Base-by-base conservation (phyloP, 1,140 invertebrate genomes). In the Ips typographus region DNA sequence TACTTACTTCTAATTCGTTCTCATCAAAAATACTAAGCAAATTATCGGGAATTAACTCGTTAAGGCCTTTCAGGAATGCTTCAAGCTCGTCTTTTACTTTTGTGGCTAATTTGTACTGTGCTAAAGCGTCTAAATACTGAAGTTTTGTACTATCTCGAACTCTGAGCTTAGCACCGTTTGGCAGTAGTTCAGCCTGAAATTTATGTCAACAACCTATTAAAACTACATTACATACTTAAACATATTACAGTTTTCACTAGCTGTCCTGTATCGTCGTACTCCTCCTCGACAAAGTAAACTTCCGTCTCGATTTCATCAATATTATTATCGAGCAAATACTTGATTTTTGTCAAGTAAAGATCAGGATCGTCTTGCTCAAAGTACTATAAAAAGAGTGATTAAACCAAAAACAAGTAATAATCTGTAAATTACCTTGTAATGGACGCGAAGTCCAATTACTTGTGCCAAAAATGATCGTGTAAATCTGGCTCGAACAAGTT, bases 291-390 rank as follows among this genome's bases (percentile, higher is more conserved):
- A 80, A 96, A 97, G 78, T 86, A 91, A 55, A 96, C 80, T 77
- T 96, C 94, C 83, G 95, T 89, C 53, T 92, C 91, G 59, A 81
- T 80, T 51, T 83, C 79, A 78, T 88, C 86, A 44, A 96, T 88
- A 82, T 96, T 91, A 72, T 95, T 94, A 74, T 96, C 94, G 64
- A 95, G 81, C 60, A 98, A 92, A 80, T 94, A 96, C 78, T 94
- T 94, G 8, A 98, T 90, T 84, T 97, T 97, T 7, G 90, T 90
- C 60, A 95, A 83, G 80, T 95, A 97, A 39, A 97, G 82, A 80
- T 96, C 94, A 0, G 95, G 95, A 82, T 97, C 95, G 78, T 98
- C 95, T 83, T 95, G 94, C 78, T 96, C 94, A 82, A 98, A 98
- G 82, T 97, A 95, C 90, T 93, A 80, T 39, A 84, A 83, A 6